Evolutionary conservation across 2,797 vertebrate species (phyloP).

Genomic region (Meda fulgida): DNA sequence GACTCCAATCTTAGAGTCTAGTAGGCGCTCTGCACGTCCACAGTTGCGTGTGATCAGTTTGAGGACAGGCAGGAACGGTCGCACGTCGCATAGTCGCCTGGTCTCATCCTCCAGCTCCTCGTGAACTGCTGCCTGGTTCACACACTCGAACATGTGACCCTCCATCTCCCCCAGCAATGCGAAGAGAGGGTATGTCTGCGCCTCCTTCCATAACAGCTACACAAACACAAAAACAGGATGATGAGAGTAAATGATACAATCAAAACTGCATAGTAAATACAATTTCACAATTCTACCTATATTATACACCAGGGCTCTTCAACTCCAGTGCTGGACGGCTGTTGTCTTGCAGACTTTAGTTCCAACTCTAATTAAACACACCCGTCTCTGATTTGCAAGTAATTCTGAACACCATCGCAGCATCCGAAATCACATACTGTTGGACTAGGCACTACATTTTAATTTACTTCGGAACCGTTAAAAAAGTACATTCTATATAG

Average conservation of each 20-base stretch:
- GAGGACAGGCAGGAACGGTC: slow-evolving; percentile 95
- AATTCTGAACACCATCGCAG: not conserved
- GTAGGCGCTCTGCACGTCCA: slow-evolving; percentile 90
- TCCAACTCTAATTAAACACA: not conserved
- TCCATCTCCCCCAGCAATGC: slow-evolving; percentile 93
- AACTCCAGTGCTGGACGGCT: not conserved
- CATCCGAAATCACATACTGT: not conserved
- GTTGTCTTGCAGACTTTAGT: not conserved
- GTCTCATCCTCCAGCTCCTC: slow-evolving; percentile 97
- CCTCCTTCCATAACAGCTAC: slow-evolving; percentile 97
- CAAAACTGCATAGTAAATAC: not conserved
- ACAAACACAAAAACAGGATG: slow-evolving; percentile 1
- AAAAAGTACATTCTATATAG: not conserved
- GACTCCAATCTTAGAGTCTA: slow-evolving; percentile 96
- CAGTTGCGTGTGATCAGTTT: slow-evolving; percentile 92
- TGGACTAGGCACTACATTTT: not conserved
- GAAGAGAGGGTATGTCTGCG: slow-evolving; percentile 92
- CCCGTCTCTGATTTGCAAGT: not conserved
- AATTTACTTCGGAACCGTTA: not conserved
- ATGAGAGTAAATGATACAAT: not conserved
- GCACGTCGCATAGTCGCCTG: slow-evolving; percentile 92
- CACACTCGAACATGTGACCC: slow-evolving; percentile 97
- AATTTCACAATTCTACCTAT: not conserved
- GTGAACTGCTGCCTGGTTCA: slow-evolving; percentile 96
- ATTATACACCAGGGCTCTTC: not conserved